These are phyloP conservation scores for Cydia amplana DNA, from an alignment of 1,140 invertebrate genomes.

Conservation along the genomic window DNA sequence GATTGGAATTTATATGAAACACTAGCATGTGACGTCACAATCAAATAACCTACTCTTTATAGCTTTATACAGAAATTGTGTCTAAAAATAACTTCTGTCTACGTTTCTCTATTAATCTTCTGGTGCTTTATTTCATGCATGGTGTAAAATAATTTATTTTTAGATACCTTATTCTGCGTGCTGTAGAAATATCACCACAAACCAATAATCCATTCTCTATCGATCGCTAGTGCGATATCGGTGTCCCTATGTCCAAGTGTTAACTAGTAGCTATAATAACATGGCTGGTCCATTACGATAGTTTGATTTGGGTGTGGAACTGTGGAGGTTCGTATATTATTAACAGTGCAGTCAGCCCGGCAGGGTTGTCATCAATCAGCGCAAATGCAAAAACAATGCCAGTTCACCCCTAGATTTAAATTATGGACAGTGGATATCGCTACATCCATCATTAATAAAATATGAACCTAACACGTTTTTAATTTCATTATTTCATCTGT, in stretches of 20 bases:
- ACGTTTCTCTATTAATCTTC: too few relatives aligned
- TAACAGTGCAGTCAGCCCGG: slow-evolving; percentile 37
- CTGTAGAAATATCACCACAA: neutral
- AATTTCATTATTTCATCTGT: slow-evolving; percentile 16
- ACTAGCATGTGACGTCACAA: too few relatives aligned
- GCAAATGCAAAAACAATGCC: slow-evolving; percentile 64
- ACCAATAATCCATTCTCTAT: too few relatives aligned
- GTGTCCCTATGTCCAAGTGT: neutral
- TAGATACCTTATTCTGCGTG: too few relatives aligned
- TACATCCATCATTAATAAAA: slow-evolving; percentile 35
- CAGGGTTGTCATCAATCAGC: slow-evolving; percentile 55
- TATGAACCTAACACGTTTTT: slow-evolving; percentile 24
- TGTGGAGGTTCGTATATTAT: slow-evolving; percentile 37
- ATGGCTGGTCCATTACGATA: neutral
- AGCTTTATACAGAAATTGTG: too few relatives aligned
- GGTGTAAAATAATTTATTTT: too few relatives aligned
- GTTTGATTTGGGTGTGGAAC: neutral
- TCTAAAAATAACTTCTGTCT: too few relatives aligned
- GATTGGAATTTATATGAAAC: too few relatives aligned
- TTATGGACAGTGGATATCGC: slow-evolving; percentile 34
- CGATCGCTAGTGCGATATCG: neutral
- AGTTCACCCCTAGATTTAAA: slow-evolving; percentile 43
- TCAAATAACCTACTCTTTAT: too few relatives aligned
- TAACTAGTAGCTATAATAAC: neutral
- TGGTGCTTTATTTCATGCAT: too few relatives aligned